Evolutionary conservation across 2,888 invertebrate species (phyloP), one percentile per base, ranked within the genome.

Genomic region (Troides aeacus): DNA sequence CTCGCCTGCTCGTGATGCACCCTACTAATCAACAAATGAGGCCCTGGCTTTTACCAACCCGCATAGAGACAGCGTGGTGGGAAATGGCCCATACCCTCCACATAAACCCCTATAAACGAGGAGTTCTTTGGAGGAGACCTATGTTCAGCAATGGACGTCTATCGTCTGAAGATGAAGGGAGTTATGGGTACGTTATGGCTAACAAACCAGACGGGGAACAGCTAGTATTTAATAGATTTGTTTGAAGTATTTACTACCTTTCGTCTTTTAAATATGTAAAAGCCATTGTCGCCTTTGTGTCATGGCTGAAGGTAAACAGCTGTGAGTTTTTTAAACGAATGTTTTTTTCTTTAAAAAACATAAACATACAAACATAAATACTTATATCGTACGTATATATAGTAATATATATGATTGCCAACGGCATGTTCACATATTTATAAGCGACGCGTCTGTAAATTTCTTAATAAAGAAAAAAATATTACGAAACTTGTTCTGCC

Each of bases 391-490:
- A 62, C 24, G 30, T 60, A 53, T 66, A 18, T 68, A 23, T 53
- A 24, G n/a, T 56, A 56, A 42, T 61, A 56, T 64, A 69, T 64
- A 60, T 15, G 46, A 58, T 53, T 60, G 64, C 57, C 61, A 64
- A 24, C n/a, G 56, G 56, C 42, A 56, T 53, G 68, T 64, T 60
- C 68, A 53, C 64, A 59, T 4, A 39, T 56, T 63, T 68, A 64
- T 69, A 57, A 68, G 36, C 42, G 21, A 63, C 17, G n/a, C 62
- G 42, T n/a, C 57, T 46, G 46, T 50, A 63, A 30, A 57, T 64
- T 62, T 56, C 46, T 63, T 68, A 68, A 50, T 23, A 30, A 39
- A 50, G 39, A 39, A 63, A 63, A 62, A 56, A 62, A 24, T 21
- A 23, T 53, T 39, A 23, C 57, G 58, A 62, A 57, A 58, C 62